phyloP scores from a whole-genome alignment of 1,140 invertebrate species.

The Bombus terrestris region DNA sequence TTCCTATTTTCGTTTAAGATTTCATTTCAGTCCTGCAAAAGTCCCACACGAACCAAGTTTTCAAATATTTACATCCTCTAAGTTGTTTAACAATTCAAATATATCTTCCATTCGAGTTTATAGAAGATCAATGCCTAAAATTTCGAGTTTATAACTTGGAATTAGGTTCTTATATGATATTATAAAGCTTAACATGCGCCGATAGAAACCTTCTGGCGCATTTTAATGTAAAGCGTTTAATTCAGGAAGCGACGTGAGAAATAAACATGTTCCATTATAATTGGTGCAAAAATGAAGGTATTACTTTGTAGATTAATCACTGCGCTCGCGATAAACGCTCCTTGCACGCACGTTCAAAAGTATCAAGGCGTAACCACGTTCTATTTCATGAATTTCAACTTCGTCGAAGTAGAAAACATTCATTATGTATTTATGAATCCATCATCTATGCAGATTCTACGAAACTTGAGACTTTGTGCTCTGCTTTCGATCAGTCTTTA shows the following conservation, averaged over 20 bases:
- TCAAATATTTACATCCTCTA: no score
- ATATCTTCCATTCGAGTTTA: no score
- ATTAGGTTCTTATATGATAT: neutral
- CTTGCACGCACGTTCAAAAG: neutral
- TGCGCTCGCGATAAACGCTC: neutral
- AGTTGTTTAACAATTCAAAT: no score
- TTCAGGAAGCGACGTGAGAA: neutral
- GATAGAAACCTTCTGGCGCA: neutral
- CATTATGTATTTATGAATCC: neutral
- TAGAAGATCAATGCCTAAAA: neutral
- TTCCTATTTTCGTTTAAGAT: no score
- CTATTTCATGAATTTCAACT: constrained; percentile 23
- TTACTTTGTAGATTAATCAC: constrained; percentile 6
- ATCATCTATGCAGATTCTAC: neutral
- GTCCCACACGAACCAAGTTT: no score
- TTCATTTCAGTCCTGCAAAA: no score
- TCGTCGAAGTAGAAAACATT: neutral
- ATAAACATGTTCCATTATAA: neutral
- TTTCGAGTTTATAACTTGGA: neutral
- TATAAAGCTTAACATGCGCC: neutral
- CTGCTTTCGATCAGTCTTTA: neutral
- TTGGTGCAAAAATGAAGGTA: constrained; percentile 10
- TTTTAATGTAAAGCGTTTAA: neutral
- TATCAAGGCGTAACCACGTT: constrained; percentile 5
- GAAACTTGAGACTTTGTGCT: neutral